Base-by-base conservation (phyloP, 1,140 invertebrate genomes). In the Octopus sinensis region DNA sequence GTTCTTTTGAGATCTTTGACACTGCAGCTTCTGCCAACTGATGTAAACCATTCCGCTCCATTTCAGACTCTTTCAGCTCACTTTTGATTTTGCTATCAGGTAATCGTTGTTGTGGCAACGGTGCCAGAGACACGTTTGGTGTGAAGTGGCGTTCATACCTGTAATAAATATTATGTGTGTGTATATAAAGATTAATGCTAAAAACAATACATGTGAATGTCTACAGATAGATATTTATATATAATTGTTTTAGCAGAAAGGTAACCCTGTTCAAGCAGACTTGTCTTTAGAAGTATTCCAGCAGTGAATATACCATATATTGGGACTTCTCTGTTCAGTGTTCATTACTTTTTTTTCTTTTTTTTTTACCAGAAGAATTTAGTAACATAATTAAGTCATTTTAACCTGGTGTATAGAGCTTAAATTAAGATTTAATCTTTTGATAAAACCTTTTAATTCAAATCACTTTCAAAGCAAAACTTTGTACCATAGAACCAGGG, bases 131-230 rank as follows among this genome's bases (percentile, higher is more conserved):
- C 4, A 90, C 89, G 82, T 90, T 90, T 6, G 89, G 89, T 2
- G 89, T 88, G 84, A 87, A 90, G 76, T 89, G 88, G 52, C 87
- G 85, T 76, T 89, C 89, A 84, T 90, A 89, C 76, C 88, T 89
- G 83, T 17, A 84, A 82, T 12, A 73, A 5, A 5, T 17, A 73
- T 23, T 43, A 3, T 43, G 30, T 43, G 30, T 43, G 30, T 43
- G 30, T 43, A 43, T 43, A 43, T 3, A 43, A 43, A 43, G 3
- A 43, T 43, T 43, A 43, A 43, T 43, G 30, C 30, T 43, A 3
- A 43, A 43, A 43, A 43, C 30, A 43, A 43, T 43, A 43, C 30
- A 43, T 71, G n/a, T 71, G n/a, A 68, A 80, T 30, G 17, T 13
- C 10, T 30, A 43, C 30, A 43, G 30, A 43, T 43, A 43, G 30